Conservation (phyloP, 2,888 invertebrate species). For the Troides aeacus region DNA sequence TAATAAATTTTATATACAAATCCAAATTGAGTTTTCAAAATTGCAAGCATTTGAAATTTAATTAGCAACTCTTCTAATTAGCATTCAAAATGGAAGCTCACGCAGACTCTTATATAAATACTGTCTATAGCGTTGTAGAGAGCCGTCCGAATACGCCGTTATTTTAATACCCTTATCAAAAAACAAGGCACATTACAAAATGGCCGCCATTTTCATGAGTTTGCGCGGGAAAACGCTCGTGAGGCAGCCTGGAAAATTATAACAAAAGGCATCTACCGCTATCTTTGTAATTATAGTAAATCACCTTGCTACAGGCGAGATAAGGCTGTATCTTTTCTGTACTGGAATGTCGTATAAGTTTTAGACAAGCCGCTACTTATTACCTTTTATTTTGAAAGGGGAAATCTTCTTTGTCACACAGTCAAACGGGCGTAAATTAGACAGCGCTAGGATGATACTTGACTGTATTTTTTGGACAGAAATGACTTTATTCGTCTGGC, state of each 20-base stretch:
- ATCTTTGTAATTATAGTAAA: conserved; percentile 81
- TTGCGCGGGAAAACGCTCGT: conserved; percentile 75
- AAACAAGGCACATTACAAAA: conserved; percentile 80
- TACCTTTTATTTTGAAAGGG: conserved; percentile 50
- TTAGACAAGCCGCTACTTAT: conserved; percentile 48
- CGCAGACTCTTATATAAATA: conserved; percentile 65
- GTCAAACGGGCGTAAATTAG: conserved; percentile 49
- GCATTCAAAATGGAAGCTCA: conserved; percentile 73
- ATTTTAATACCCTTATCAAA: conserved; percentile 80
- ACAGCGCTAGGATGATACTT: conserved; percentile 44
- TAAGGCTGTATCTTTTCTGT: conserved; percentile 64
- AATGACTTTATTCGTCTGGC: conserved; percentile 27
- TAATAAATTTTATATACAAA: no score
- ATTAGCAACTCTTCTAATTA: conserved; percentile 70
- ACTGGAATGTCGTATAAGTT: conserved; percentile 63
- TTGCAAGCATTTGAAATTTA: conserved; percentile 51
- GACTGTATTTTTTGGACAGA: conserved; percentile 41
- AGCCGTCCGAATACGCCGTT: conserved; percentile 70
- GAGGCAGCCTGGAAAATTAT: conserved; percentile 78
- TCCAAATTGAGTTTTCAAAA: conserved; percentile 1
- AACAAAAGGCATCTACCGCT: conserved; percentile 80
- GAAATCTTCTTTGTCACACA: conserved; percentile 43
- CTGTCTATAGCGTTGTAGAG: conserved; percentile 57
- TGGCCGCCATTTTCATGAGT: conserved; percentile 77
- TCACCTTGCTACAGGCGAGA: conserved; percentile 79